These are phyloP conservation scores for Morpho achilles DNA, from an alignment of 2,888 invertebrate species.

Conservation along the genomic window DNA sequence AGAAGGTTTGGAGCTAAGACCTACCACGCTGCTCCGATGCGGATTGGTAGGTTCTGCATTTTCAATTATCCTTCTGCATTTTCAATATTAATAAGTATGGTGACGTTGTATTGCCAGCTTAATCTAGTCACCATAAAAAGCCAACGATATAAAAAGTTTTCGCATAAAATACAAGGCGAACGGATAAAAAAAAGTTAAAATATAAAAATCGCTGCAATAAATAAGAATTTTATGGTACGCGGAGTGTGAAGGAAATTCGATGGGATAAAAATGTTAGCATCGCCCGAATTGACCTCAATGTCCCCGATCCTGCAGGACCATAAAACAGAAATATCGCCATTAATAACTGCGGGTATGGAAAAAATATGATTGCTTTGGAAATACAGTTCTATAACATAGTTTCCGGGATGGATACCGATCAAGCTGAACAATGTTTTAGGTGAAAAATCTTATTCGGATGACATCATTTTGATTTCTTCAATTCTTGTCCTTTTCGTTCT, in stretches of 20 bases:
- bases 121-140: too few species aligned
- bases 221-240: constrained; percentile 2
- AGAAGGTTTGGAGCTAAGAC: too few species aligned
- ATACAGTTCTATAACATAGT: constrained; percentile 10
- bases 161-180: not conserved
- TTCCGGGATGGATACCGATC: constrained; percentile 13
- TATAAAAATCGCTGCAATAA: constrained; percentile 11
- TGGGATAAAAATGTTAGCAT: constrained; percentile 21
- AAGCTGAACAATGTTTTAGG: constrained; percentile 9
- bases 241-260: constrained; percentile 13
- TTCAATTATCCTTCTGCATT: too few species aligned
- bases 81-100: too few species aligned
- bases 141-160: too few species aligned
- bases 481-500: too few species aligned
- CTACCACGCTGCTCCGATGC: too few species aligned
- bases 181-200: constrained; percentile 7
- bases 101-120: too few species aligned
- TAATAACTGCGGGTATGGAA: constrained; percentile 6
- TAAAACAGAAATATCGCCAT: constrained; percentile 9
- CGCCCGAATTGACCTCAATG: constrained; percentile 3
- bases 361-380: constrained; percentile 8
- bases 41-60: too few species aligned
- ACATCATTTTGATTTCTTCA: too few species aligned
- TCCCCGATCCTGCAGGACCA: not conserved
- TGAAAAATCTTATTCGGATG: too few species aligned